Base-by-base conservation (phyloP, 37 sponge, comb jelly and placozoan species). In the Chondrosia reniformis region DNA sequence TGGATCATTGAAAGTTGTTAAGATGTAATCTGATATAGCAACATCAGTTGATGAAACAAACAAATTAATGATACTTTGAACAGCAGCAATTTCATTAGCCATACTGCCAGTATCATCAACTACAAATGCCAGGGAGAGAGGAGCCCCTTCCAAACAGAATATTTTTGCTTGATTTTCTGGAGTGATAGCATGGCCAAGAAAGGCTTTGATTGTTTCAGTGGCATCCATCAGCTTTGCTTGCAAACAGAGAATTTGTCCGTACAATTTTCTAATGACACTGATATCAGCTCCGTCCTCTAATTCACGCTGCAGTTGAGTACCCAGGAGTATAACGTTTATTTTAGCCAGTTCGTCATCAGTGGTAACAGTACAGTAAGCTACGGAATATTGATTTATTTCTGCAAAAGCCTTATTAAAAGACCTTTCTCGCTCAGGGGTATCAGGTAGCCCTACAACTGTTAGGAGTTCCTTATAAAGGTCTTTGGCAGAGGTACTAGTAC, bases 61-160 rank as follows among this genome's bases (percentile, higher is more conserved):
- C 19, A 36, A 55, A 5, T 7, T 31, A 41, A 77, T 77, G 6
- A 77, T 19, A 34, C 40, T 19, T 1, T 33, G 54, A 33, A 77
- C 77, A 39, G 28, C 38, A 33, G 59, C 59, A 24, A 77, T 77
- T 31, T 77, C 77, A 36, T 55, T 30, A 34, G 59, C 34, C 77
- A 77, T 77, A 32, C 77, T 77, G 3, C 77, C 77, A 2, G 77
- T 77, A 41, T 77, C 77, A 56, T 77, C 77, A 24, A 77, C 77
- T 52, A 77, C 77, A 57, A 77, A 77, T 2, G 41, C 77, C 1
- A 77, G 59, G 1, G 77, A 39, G 37, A 36, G 40, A 0, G 61
- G 77, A 7, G 28, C 9, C 59, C 36, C 37, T n/a, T 22, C 54
- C 3, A 77, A 12, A 15, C 77, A 59, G 38, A 77, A 77, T 57